phyloP scores from a whole-genome alignment of 2,113 vertebrate genomes.

The Helogale parvula region DNA sequence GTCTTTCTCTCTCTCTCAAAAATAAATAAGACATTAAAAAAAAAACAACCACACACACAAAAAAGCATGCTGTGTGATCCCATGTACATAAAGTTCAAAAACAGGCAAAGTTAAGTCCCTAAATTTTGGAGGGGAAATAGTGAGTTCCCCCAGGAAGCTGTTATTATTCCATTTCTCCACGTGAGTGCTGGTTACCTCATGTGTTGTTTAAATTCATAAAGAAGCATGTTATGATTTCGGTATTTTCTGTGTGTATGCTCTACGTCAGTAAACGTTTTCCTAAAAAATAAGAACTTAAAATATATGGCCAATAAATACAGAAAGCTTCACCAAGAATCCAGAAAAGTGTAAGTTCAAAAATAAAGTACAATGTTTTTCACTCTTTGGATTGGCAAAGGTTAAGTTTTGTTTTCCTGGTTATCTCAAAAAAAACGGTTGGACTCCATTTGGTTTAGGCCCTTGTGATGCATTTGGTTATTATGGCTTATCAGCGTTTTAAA shows the following conservation, averaged over 20 bases:
- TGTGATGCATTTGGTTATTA: background rate
- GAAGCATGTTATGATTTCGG: background rate
- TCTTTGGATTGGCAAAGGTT: background rate
- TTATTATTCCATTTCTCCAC: background rate
- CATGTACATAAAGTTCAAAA: background rate
- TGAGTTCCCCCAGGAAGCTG: background rate
- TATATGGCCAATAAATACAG: background rate
- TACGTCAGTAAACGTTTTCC: background rate
- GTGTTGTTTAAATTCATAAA: background rate
- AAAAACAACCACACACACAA: no score
- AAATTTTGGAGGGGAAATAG: background rate
- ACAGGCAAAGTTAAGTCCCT: background rate
- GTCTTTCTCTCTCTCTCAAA: no score
- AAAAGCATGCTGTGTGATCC: background rate
- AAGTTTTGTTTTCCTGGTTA: background rate
- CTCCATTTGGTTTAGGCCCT: background rate
- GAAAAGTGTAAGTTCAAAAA: background rate
- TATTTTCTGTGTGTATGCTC: background rate
- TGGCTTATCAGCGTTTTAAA: background rate
- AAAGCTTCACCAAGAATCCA: background rate
- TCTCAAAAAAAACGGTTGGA: background rate
- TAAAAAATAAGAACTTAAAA: background rate
- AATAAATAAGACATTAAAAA: no score
- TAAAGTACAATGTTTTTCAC: background rate
- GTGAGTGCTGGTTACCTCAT: background rate